Evolutionary conservation across 2,797 vertebrate genomes (phyloP), one percentile per base, ranked within the genome.

Genomic region (Tokudaia muenninki): DNA sequence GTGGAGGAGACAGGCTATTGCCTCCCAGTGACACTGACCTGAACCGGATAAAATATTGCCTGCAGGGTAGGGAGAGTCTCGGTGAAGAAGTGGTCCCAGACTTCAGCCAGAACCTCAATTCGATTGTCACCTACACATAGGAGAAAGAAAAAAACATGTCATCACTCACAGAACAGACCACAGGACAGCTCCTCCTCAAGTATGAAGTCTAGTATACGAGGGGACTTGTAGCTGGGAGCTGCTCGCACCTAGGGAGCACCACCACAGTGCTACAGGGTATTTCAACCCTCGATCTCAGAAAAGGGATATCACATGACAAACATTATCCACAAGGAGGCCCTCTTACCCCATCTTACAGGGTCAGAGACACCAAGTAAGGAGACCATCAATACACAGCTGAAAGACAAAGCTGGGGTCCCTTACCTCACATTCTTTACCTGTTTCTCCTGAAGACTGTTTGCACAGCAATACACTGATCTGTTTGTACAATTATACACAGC

Each of bases 21-120:
- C 26, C 57, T 50, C 55, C 77, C 74, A 90, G 92, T 6, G 44
- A 97, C 87, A 93, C 97, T 98, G 98, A 99, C 99, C 99, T 99
- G 99, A 87, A 99, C 99, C 0, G 99, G 99, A 97, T 99, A 99
- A 98, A 99, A 99, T 98, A 99, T 99, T 77, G 99, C 99, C 98
- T 99, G 99, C 93, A 99, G 99, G 0, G 99, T 99, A 57, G 99
- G 99, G 87, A 99, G 99, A 75, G 99, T 99, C 98, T 99, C 99
- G 3, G 99, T 99, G 98, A 99, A 99, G 98, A 99, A 99, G 82
- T 99, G 98, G 96, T 99, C 99, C 99, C 99, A 99, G 97, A 99
- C 98, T 97, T 99, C 98, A 34, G 99, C 99, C 92, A 99, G 98
- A 97, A 98, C 98, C 63, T 98, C 98, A 63, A 99, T 98, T 97